Conservation (phyloP, 2,113 vertebrate species). For the Syngnathoides biaculeatus region DNA sequence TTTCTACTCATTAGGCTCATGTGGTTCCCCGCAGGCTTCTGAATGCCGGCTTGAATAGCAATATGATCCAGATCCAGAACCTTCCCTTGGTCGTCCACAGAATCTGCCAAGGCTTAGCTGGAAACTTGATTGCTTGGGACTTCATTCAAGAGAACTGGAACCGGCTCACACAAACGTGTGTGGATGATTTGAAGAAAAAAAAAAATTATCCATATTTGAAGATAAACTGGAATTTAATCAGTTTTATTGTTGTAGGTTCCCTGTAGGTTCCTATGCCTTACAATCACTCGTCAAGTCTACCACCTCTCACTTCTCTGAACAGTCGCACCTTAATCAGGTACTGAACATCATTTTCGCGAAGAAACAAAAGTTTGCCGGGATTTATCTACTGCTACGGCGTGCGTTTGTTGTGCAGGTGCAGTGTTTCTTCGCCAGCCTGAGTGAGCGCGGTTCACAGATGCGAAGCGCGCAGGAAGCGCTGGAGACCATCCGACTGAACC, state of each 20-base stretch:
- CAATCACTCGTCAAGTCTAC: conserved; percentile 80
- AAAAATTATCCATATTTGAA: neutral
- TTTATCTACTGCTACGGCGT: neutral
- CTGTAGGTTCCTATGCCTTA: conserved; percentile 82
- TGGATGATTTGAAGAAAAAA: neutral
- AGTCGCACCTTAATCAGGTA: conserved; percentile 83
- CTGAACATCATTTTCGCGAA: neutral
- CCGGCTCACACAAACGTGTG: conserved; percentile 84
- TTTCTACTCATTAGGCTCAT: neutral
- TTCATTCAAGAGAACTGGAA: conserved; percentile 95
- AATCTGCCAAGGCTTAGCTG: conserved; percentile 74
- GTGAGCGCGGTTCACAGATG: conserved; percentile 79
- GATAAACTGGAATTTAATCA: neutral
- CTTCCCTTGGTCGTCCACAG: conserved; percentile 78
- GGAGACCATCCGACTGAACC: conserved; percentile 86
- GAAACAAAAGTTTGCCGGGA: neutral
- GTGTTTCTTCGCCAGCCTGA: conserved; percentile 83
- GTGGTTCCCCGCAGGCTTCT: conserved; percentile 76
- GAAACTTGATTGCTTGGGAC: conserved; percentile 87
- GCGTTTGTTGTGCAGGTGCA: conserved; percentile 74
- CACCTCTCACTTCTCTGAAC: conserved; percentile 85
- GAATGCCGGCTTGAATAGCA: conserved; percentile 74
- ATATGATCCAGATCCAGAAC: conserved; percentile 80
- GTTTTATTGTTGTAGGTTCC: conserved; percentile 75
- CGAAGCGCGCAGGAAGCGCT: conserved; percentile 82